Percentiles rank a stretch among this genome's conserved stretches.
These are phyloP conservation scores for Aplysia californica DNA, from an alignment of 1,140 invertebrate genomes.

Conservation along the genomic window DNA sequence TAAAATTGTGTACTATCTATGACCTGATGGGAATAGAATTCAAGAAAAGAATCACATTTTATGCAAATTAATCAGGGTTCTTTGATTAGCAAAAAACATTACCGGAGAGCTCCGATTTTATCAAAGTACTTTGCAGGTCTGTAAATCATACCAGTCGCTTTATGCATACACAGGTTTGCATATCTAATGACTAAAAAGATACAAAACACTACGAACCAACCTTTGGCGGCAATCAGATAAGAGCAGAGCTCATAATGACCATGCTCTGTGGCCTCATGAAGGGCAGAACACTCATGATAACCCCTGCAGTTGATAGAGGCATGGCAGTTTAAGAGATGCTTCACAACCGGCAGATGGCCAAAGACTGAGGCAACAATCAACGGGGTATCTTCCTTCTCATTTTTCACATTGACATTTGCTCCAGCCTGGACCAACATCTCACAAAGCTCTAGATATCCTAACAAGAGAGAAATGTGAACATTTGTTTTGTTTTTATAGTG, in stretches of 20 bases:
- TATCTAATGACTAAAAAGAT: too few species aligned
- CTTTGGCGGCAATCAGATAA: constrained; percentile 67
- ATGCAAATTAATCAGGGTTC: too few species aligned
- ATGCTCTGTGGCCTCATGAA: constrained; percentile 60
- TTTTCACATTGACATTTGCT: constrained; percentile 52
- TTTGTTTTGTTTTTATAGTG: background rate
- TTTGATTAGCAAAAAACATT: too few species aligned
- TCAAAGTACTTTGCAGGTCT: too few species aligned
- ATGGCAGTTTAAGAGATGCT: constrained; percentile 86
- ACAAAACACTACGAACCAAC: too few species aligned
- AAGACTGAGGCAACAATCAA: constrained; percentile 87
- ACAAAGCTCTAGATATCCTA: constrained; percentile 68
- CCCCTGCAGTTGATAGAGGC: constrained; percentile 79
- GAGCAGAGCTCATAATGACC: constrained; percentile 65
- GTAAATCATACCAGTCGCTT: too few species aligned
- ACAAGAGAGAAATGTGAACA: background rate
- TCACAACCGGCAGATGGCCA: constrained; percentile 85
- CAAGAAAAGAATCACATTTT: too few species aligned
- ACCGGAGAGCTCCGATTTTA: too few species aligned
- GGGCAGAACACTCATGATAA: constrained; percentile 57
- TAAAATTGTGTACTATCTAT: too few species aligned
- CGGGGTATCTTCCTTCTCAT: constrained; percentile 77
- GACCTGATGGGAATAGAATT: too few species aligned
- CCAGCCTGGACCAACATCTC: constrained; percentile 69
- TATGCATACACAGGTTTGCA: too few species aligned